Conservation (phyloP, 2,113 vertebrate species). For the Triplophysa rosa region DNA sequence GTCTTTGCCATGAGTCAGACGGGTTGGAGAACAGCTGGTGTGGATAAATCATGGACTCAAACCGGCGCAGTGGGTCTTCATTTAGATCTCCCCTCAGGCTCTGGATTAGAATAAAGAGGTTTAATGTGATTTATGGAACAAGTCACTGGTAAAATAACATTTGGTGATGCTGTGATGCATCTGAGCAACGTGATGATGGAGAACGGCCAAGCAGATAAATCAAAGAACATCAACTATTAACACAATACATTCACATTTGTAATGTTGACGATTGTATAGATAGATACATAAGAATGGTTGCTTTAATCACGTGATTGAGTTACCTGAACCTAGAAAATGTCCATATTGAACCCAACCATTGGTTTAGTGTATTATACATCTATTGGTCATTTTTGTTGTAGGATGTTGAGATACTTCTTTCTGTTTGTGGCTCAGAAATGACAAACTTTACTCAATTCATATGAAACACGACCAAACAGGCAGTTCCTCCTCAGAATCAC, state of each 20-base stretch:
- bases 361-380: no score
- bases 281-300: not conserved
- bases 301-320: no score
- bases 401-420: no score
- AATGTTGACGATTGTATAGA: not conserved
- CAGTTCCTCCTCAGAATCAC: no score
- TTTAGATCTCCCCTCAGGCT: constrained; percentile 7
- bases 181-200: not conserved
- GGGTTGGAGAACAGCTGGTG: constrained; percentile 10
- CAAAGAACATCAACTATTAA: constrained; percentile 9
- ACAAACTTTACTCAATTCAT: no score
- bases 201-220: not conserved
- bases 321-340: no score
- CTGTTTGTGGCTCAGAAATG: no score
- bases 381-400: no score
- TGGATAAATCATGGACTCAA: constrained; percentile 24
- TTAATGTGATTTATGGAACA: constrained; percentile 18
- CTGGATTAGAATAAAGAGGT: constrained; percentile 23
- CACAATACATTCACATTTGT: not conserved
- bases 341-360: no score
- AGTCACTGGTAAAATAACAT: constrained; percentile 37
- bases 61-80: not conserved
- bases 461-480: no score
- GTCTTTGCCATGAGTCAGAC: constrained; percentile 23
- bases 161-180: constrained; percentile 26